phyloP scores from a whole-genome alignment of 1,140 invertebrate species.

The Trigoniulus corallinus region DNA sequence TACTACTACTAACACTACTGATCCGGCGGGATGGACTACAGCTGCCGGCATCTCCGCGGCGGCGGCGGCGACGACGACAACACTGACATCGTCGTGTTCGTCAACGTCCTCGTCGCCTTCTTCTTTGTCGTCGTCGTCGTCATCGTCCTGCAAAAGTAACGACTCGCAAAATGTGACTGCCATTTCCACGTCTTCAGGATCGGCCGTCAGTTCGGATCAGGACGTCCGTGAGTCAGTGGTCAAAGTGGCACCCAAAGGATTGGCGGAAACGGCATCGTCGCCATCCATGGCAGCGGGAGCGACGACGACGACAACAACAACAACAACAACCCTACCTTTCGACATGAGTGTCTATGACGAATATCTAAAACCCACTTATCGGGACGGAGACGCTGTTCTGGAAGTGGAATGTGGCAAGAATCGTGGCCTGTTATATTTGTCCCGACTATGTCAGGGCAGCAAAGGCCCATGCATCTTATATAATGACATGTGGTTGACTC shows the following conservation, averaged over 20 bases:
- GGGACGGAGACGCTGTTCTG: slow-evolving; percentile 26
- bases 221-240: too few species aligned
- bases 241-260: too few species aligned
- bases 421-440: slow-evolving; percentile 25
- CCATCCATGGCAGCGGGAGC: too few species aligned
- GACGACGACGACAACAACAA: background rate
- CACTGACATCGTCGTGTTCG: background rate
- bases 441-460: slow-evolving; percentile 28
- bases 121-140: too few species aligned
- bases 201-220: background rate
- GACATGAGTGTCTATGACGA: slow-evolving; percentile 18
- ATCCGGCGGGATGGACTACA: too few species aligned
- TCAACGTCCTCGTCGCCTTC: background rate
- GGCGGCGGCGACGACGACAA: background rate
- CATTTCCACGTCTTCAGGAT: background rate
- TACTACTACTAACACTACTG: too few species aligned
- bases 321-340: background rate
- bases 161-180: background rate
- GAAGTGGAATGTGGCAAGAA: slow-evolving; percentile 31
- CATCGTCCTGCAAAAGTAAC: too few species aligned
- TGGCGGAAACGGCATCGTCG: background rate
- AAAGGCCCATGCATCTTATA: slow-evolving; percentile 30
- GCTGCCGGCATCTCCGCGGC: too few species aligned
- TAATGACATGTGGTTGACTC: slow-evolving; percentile 30
- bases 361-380: slow-evolving; percentile 22